Evolutionary conservation across 2,888 invertebrate species (phyloP).

Genomic region (Drosophila nr. perissopoda): DNA sequence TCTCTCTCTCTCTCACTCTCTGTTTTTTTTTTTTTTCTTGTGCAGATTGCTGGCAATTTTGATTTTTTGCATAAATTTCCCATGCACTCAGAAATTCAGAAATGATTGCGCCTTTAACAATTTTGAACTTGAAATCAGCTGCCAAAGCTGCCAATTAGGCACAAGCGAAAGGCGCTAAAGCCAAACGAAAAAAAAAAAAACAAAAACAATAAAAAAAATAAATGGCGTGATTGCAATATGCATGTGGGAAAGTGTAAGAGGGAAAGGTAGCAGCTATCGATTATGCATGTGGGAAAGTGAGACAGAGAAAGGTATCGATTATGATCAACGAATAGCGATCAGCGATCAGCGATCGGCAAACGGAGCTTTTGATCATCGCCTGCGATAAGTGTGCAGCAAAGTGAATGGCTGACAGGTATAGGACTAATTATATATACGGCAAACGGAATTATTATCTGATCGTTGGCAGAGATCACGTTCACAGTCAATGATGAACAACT

Average conservation of each 20-base stretch:
- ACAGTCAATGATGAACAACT: background rate
- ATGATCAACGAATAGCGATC: conserved; percentile 18
- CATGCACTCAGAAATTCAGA: conserved; percentile 47
- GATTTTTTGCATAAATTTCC: conserved; percentile 65
- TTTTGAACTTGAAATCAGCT: conserved; percentile 68
- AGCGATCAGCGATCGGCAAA: background rate
- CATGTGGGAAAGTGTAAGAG: conserved; percentile 24
- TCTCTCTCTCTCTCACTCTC: background rate
- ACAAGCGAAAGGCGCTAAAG: conserved; percentile 51
- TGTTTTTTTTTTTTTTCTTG: conserved; percentile 16
- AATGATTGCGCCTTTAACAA: conserved; percentile 51
- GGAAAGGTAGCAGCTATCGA: conserved; percentile 15
- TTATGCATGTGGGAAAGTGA: conserved; percentile 1
- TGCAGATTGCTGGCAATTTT: conserved; percentile 70
- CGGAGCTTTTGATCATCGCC: conserved; percentile 16
- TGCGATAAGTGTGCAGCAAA: conserved; percentile 42
- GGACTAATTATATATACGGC: conserved; percentile 13
- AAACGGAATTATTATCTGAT: conserved; percentile 10
- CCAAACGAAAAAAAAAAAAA: background rate
- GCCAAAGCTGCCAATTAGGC: conserved; percentile 46
- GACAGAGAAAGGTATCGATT: conserved; percentile 25
- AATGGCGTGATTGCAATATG: conserved; percentile 30
- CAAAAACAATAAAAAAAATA: conserved; percentile 12
- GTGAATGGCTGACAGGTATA: conserved; percentile 20
- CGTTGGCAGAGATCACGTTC: conserved; percentile 2